Percentiles rank a stretch among this genome's conserved stretches.
Evolutionary conservation across 2,797 vertebrate genomes (phyloP).

Genomic region (Pseudochromis fuscus): DNA sequence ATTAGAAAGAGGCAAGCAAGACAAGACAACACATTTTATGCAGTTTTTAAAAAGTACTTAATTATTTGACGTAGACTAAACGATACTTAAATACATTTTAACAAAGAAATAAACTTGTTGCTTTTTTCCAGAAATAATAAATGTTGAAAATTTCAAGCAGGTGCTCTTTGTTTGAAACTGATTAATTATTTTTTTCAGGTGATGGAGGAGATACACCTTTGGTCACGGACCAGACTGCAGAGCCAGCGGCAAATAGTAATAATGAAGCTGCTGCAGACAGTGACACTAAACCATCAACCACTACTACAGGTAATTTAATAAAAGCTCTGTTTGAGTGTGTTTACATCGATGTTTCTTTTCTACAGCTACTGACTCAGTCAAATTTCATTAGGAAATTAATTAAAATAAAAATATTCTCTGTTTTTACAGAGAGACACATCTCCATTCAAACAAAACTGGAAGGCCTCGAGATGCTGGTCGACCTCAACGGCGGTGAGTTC

Average conservation of each 20-base stretch:
- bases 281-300: constrained; percentile 65
- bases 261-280: constrained; percentile 43
- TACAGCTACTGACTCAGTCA: no score
- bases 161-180: no score
- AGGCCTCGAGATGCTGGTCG: constrained; percentile 91
- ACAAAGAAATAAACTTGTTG: no score
- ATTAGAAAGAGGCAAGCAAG: no score
- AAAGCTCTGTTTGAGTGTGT: neutral
- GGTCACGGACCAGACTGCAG: constrained; percentile 2
- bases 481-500: constrained; percentile 85
- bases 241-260: constrained; percentile 13
- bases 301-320: constrained; percentile 48
- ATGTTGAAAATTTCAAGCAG: no score
- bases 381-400: no score
- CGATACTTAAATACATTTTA: no score
- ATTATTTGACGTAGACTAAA: no score
- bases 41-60: no score
- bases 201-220: constrained; percentile 14
- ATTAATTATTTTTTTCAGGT: no score
- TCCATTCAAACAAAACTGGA: constrained; percentile 93
- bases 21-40: no score
- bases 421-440: constrained; percentile 89
- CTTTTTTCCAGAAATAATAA: no score
- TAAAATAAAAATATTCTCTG: neutral
- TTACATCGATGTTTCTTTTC: neutral